phyloP scores from a whole-genome alignment of 2,888 invertebrate species.

The Andrena bucephala region DNA sequence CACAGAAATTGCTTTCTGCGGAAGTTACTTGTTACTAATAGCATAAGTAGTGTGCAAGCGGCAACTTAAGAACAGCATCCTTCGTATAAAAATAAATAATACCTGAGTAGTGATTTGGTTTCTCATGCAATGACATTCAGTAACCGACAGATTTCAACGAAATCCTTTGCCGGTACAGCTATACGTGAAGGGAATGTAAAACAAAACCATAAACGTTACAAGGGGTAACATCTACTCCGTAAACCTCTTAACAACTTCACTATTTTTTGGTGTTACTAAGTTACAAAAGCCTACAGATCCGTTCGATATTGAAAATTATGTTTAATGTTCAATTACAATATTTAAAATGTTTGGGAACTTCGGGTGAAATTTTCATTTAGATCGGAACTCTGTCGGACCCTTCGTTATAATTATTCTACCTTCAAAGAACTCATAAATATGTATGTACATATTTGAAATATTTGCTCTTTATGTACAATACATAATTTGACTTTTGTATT shows the following conservation, averaged over 20 bases:
- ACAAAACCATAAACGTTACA: constrained; percentile 44
- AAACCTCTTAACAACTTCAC: constrained; percentile 34
- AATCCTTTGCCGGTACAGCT: constrained; percentile 38
- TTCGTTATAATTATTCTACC: constrained; percentile 44
- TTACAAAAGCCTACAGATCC: constrained; percentile 33
- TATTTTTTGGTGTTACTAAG: constrained; percentile 26
- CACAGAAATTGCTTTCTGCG: constrained; percentile 21
- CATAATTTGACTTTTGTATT: constrained; percentile 35
- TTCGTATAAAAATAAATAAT: constrained; percentile 30
- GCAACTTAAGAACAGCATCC: constrained; percentile 49
- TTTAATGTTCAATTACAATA: constrained; percentile 68
- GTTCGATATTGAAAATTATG: constrained; percentile 70
- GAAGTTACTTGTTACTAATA: constrained; percentile 37
- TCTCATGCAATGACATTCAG: constrained; percentile 70
- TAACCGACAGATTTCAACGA: constrained; percentile 42
- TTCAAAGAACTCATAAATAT: constrained; percentile 53
- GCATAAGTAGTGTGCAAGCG: constrained; percentile 52
- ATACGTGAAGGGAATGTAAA: constrained; percentile 31
- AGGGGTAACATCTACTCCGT: constrained; percentile 37
- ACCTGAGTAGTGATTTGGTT: constrained; percentile 47
- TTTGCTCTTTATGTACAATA: constrained; percentile 40
- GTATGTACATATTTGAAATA: constrained; percentile 42
- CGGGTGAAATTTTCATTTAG: constrained; percentile 9
- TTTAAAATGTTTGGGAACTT: constrained; percentile 38
- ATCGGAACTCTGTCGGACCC: constrained; percentile 14